Conservation (phyloP, 2,888 invertebrate species). For the Synergus laeviventris region DNA sequence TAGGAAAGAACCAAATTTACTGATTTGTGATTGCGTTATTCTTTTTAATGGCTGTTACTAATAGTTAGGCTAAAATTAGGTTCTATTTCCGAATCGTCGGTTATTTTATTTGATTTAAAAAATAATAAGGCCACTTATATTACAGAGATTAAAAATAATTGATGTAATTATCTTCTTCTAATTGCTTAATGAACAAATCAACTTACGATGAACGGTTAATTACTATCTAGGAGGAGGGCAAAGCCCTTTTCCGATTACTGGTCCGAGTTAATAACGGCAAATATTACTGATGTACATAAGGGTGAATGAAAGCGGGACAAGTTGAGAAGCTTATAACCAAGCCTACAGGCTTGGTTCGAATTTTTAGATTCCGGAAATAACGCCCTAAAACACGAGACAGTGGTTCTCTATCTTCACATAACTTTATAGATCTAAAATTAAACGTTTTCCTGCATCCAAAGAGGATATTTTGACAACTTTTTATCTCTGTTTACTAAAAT, state of each 20-base stretch:
- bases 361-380: constrained; percentile 41
- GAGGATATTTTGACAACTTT: background rate
- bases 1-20: background rate
- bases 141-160: background rate
- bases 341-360: constrained; percentile 3
- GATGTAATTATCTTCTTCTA: background rate
- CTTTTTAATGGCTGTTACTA: background rate
- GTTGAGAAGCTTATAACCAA: constrained; percentile 16
- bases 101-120: no score
- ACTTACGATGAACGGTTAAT: constrained; percentile 17
- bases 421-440: background rate
- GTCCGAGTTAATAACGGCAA: constrained; percentile 36
- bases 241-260: constrained; percentile 38
- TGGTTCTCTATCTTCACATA: constrained; percentile 12
- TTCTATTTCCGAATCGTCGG: no score
- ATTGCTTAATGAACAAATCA: background rate
- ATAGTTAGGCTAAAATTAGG: background rate
- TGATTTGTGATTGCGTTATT: background rate
- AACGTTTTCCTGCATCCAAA: background rate
- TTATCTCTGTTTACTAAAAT: background rate
- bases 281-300: constrained; percentile 35
- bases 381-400: constrained; percentile 30
- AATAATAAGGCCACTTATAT: background rate
- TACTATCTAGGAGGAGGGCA: constrained; percentile 30
- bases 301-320: constrained; percentile 34